Conservation (phyloP, 2,797 vertebrate species). For the Ambastaia sidthimunki region DNA sequence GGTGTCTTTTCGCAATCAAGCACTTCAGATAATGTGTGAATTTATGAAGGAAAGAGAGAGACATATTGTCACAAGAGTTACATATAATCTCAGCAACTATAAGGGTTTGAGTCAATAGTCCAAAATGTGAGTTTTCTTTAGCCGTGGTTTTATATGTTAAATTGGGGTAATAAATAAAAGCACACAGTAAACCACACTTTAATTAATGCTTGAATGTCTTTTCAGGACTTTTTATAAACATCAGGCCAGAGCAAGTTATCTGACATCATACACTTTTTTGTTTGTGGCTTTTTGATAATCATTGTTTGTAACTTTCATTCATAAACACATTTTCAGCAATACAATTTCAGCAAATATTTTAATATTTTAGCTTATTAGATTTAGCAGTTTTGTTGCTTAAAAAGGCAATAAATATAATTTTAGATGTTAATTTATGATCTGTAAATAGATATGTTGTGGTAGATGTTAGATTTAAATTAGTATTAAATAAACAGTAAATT, state of each 20-base stretch:
- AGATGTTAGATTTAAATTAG: not conserved
- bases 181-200: not conserved
- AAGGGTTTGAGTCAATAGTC: not conserved
- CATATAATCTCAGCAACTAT: not conserved
- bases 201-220: no score
- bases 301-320: no score
- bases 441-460: not conserved
- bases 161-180: not conserved
- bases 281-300: no score
- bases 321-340: no score
- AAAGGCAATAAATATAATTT: no score
- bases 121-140: not conserved
- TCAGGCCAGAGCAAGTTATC: no score
- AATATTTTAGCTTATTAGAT: no score
- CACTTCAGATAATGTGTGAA: not conserved
- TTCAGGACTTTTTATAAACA: no score
- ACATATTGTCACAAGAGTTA: not conserved
- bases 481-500: not conserved
- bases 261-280: no score
- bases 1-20: constrained; percentile 6
- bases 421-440: no score
- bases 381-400: no score
- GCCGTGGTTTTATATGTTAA: not conserved
- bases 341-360: no score
- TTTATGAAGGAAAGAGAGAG: not conserved